phyloP scores from a whole-genome alignment of 2,888 invertebrate species.

The Caenorhabditis sp. region DNA sequence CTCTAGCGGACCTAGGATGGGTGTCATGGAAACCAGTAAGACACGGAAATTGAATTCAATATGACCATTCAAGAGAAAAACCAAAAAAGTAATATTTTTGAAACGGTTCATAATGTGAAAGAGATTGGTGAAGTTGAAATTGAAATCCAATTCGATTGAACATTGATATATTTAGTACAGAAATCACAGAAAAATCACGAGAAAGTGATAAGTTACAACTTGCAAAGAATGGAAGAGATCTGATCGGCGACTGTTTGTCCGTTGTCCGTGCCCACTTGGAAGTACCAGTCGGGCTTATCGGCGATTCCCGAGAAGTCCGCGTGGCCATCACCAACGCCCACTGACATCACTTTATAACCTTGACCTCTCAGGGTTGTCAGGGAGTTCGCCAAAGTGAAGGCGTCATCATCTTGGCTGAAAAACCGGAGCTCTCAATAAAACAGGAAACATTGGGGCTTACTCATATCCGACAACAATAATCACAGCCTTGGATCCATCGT shows the following conservation, averaged over 20 bases:
- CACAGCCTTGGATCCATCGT: slow-evolving; percentile 7
- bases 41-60: background rate
- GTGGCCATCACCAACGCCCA: slow-evolving; percentile 9
- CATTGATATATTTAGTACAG: slow-evolving; percentile 1
- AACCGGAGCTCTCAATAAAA: too few relatives aligned
- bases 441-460: background rate
- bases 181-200: too few relatives aligned
- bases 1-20: slow-evolving; percentile 3
- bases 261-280: slow-evolving; percentile 42
- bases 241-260: slow-evolving; percentile 42
- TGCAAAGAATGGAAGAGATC: slow-evolving; percentile 51
- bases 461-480: slow-evolving; percentile 40
- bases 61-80: background rate
- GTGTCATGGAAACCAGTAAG: too few relatives aligned
- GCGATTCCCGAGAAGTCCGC: slow-evolving; percentile 14
- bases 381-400: background rate
- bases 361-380: background rate
- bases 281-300: slow-evolving; percentile 43
- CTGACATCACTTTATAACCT: slow-evolving; percentile 34
- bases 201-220: slow-evolving; percentile 24
- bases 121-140: slow-evolving; percentile 26
- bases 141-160: slow-evolving; percentile 36
- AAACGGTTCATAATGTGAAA: slow-evolving; percentile 46
- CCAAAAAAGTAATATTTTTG: too few relatives aligned
- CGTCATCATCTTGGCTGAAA: slow-evolving; percentile 16